These are phyloP conservation scores for Corynorhinus townsendii DNA, from an alignment of 2,113 vertebrate genomes.

Conservation along the genomic window DNA sequence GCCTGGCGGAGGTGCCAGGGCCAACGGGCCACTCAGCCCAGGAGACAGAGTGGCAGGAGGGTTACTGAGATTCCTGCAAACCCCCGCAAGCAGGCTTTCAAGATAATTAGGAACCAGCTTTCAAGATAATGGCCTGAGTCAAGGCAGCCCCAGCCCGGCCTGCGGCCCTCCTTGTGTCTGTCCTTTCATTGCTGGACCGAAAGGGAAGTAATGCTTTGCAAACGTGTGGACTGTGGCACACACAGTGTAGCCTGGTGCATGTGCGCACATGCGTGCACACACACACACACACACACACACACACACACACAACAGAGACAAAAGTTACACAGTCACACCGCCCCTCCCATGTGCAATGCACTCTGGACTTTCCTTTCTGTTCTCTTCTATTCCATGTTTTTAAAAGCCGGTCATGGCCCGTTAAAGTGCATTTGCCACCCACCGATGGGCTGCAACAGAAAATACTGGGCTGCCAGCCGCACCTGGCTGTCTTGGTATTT, in stretches of 20 bases:
- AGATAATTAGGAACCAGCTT: constrained; percentile 71
- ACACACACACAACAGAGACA: background rate
- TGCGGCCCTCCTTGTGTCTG: background rate
- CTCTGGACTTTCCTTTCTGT: background rate
- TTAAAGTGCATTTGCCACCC: background rate
- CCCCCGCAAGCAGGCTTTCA: constrained; percentile 74
- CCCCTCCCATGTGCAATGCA: background rate
- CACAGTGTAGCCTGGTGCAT: too few relatives aligned
- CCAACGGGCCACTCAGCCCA: constrained; percentile 62
- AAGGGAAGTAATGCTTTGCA: background rate
- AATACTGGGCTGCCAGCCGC: background rate
- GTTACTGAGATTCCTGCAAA: constrained; percentile 43
- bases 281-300: too few relatives aligned
- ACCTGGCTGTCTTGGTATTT: background rate
- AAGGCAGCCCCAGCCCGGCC: constrained; percentile 51
- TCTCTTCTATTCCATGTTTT: background rate
- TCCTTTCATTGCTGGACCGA: constrained; percentile 61
- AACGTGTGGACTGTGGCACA: background rate
- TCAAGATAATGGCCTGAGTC: constrained; percentile 34
- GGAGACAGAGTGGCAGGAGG: constrained; percentile 44
- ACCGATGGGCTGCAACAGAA: background rate
- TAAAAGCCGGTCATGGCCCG: background rate
- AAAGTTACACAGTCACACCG: background rate
- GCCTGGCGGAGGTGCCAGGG: constrained; percentile 65
- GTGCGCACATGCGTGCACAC: accelerated